Evolutionary conservation across 2,113 vertebrate species (phyloP), one percentile per base, ranked within the genome.

Genomic region (Gallinago undulata): DNA sequence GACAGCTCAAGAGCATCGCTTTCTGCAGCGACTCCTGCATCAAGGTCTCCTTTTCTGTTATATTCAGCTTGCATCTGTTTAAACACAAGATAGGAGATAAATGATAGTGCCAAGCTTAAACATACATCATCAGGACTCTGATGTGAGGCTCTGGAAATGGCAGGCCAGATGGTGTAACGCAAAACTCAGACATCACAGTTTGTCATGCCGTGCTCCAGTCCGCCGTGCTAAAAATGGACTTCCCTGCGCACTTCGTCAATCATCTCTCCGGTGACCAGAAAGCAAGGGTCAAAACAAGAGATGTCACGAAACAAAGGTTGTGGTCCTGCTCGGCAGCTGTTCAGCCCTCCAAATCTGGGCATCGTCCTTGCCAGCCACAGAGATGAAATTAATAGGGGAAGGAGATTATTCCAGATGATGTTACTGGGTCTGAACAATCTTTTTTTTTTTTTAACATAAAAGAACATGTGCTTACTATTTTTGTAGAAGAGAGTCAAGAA

Each of bases 31-130:
- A 25, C 91, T 97, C 87, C 90, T 96, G 92, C 89, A 92, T 90
- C 97, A 97, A 95, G 94, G 97, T 96, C 97, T 96, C 86, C 94
- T 96, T 96, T 91, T 81, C 92, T 94, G 93, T 96, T 97, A 90
- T 66, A 93, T 92, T 94, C 95, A 80, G 87, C 95, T 91, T 94
- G 95, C 96, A 97, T 97, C 96, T 96, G 93, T 96, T 97, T 97
- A 96, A 97, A 94, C 93, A 94, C 91, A 93, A 90, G 91, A 95
- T 35, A 85, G 0, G 37, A 95, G 97, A 97, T 96, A 97, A 97
- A 97, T 97, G 95, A 94, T 96, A 90, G 93, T 93, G 95, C 86
- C 93, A 94, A 82, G 95, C 94, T 94, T 92, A 94, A 96, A 88
- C 96, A 96, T 95, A 95, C 92, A 97, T 97, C 96, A 97, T 96